These are phyloP conservation scores for Galaxias olidus DNA, from an alignment of 2,797 vertebrate species.

Conservation along the genomic window DNA sequence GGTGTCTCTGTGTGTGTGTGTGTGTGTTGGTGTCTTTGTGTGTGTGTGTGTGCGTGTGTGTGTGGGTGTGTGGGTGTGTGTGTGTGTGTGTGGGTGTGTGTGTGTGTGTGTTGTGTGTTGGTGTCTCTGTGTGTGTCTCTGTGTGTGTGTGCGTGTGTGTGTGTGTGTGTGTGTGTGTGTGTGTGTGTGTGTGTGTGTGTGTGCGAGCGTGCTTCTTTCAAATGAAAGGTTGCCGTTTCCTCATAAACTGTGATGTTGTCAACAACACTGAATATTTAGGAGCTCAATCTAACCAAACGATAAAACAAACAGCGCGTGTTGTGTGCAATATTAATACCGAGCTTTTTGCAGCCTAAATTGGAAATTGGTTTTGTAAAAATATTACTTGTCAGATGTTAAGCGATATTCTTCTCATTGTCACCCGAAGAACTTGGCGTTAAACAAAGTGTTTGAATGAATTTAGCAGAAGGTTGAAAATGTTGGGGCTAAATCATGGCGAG, in stretches of 20 bases:
- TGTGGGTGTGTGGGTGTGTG: background rate
- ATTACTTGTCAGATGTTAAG: background rate
- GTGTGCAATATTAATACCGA: constrained; percentile 19
- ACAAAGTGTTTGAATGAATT: constrained; percentile 40
- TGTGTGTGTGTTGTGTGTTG: background rate
- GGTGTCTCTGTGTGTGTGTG: background rate
- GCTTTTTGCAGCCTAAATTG: constrained; percentile 21
- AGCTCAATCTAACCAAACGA: constrained; percentile 21
- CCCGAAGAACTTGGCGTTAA: constrained; percentile 20
- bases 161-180: constrained; percentile 6
- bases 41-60: background rate
- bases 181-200: background rate
- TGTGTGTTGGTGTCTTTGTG: background rate
- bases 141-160: background rate
- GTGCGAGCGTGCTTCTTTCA: background rate
- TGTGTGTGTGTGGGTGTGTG: background rate
- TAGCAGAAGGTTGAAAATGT: constrained; percentile 14
- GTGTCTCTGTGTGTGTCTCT: background rate
- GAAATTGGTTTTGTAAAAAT: no score
- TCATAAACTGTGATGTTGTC: background rate
- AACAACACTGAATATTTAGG: constrained; percentile 35
- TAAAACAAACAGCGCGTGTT: constrained; percentile 25
- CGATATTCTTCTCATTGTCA: constrained; percentile 14
- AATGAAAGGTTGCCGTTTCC: no score
- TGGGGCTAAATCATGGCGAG: constrained; percentile 27